Conservation (phyloP, 2,888 invertebrate species). For the Drosophila ezoana region DNA sequence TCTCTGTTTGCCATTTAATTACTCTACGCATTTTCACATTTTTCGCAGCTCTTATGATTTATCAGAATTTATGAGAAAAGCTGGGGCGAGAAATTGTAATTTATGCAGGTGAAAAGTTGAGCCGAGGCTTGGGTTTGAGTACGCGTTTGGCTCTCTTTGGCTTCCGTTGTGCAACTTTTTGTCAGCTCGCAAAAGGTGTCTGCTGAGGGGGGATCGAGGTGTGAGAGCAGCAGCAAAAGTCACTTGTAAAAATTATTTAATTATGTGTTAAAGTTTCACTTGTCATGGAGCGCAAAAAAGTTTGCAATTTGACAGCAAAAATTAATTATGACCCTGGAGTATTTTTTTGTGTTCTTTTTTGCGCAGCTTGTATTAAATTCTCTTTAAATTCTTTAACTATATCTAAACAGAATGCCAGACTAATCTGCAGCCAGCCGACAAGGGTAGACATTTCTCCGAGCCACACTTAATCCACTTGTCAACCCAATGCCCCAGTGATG, state of each 20-base stretch:
- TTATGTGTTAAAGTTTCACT: constrained; percentile 73
- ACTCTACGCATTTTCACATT: constrained; percentile 62
- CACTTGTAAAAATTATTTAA: constrained; percentile 66
- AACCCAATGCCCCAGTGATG: constrained; percentile 41
- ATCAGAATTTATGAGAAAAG: constrained; percentile 62
- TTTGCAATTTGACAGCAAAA: constrained; percentile 55
- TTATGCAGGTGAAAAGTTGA: constrained; percentile 62
- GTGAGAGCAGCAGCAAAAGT: constrained; percentile 39
- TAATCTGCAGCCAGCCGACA: constrained; percentile 48
- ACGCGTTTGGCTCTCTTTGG: not conserved
- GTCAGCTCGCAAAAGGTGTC: constrained; percentile 38
- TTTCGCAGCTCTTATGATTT: constrained; percentile 59
- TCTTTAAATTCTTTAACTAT: constrained; percentile 14
- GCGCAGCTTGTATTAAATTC: constrained; percentile 3
- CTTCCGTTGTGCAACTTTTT: constrained; percentile 45
- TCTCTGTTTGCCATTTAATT: constrained; percentile 50
- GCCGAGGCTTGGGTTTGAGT: not conserved
- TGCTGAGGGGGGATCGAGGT: not conserved
- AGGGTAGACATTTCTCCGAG: constrained; percentile 63
- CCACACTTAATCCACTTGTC: constrained; percentile 52
- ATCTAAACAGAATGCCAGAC: constrained; percentile 29
- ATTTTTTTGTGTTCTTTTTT: constrained; percentile 1
- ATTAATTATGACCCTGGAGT: constrained; percentile 60
- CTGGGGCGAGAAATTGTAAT: constrained; percentile 46
- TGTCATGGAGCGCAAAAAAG: constrained; percentile 37